Evolutionary conservation across 1,140 invertebrate genomes (phyloP), one percentile per base, ranked within the genome.

Genomic region (Bombus sylvicola): DNA sequence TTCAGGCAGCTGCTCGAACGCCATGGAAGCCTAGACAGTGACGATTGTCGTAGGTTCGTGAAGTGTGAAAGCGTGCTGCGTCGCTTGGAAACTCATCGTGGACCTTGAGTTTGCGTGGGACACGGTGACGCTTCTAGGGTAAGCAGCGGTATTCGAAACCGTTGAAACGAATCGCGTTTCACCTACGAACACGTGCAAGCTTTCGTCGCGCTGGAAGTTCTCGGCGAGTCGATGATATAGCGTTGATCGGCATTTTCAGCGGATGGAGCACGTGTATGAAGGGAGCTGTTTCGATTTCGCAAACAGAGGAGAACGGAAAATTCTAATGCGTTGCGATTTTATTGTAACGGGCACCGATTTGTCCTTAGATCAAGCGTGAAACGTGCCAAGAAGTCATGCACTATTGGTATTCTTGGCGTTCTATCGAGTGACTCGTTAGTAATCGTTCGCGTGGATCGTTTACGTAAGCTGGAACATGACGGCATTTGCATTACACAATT

Each of bases 1-100:
- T 81, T 53, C 74, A 43, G 75, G 74, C 89, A 89, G 88, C 89
- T 89, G 88, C 78, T 39, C 72, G 85, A 75, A 87, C 89, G 69
- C 81, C 75, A 66, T 73, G 85, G 41, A 78, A 77, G 62, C 80
- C 80, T 64, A 89, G 81, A 25, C 81, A 53, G 53, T 15, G 72
- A n/a, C 83, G 84, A 90, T 90, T 89, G 88, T 90, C 81, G 76
- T 73, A 83, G 77, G 41, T 71, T 78, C 39, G 81, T 78, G 81
- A 81, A 84, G 80, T 89, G 88, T 89, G 68, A 83, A 78, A 83
- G 71, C 84, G 72, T 59, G 82, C 59, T 59, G 82, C 47, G 66
- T 15, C 34, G 62, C 31, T 34, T 41, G 83, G 87, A 73, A 89
- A 86, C 83, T 83, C 41, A 68, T 39, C 75, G 68, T 71, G 53